Evolutionary conservation across 1,140 invertebrate species (phyloP).

Genomic region (Potamilus streckersoni): DNA sequence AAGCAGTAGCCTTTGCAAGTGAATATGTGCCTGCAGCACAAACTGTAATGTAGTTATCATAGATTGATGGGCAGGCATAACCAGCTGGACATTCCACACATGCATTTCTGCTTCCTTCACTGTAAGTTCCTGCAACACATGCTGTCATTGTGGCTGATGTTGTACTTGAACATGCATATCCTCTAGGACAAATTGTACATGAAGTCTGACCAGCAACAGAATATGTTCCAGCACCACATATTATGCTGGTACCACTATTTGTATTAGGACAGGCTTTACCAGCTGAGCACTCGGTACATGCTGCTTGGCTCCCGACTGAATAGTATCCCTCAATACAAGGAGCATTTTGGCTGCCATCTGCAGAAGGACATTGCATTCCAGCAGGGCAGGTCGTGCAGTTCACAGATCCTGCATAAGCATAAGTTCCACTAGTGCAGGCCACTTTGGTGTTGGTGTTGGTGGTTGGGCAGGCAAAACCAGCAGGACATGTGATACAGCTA

Average conservation of each 20-base stretch:
- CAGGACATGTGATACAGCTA: conserved; percentile 49
- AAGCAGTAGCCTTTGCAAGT: conserved; percentile 40
- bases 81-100: conserved; percentile 60
- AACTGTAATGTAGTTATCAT: conserved; percentile 36
- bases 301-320: conserved; percentile 31
- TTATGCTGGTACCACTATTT: conserved; percentile 33
- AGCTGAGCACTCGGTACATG: conserved; percentile 56
- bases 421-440: conserved; percentile 42
- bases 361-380: conserved; percentile 50
- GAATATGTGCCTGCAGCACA: conserved; percentile 58
- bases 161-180: conserved; percentile 54
- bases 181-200: conserved; percentile 59
- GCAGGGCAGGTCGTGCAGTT: conserved; percentile 49
- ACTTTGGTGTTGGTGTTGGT: conserved; percentile 15
- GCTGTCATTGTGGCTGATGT: conserved; percentile 35
- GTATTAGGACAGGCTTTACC: conserved; percentile 56
- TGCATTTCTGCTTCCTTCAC: conserved; percentile 41
- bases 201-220: conserved; percentile 41
- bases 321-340: conserved; percentile 50
- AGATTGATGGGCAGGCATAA: conserved; percentile 56
- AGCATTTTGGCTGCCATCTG: conserved; percentile 48
- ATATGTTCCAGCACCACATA: conserved; percentile 52
- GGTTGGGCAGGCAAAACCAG: conserved; percentile 44
- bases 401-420: conserved; percentile 33
- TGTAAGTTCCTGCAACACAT: conserved; percentile 54